Evolutionary conservation across 2,113 vertebrate species (phyloP).

Genomic region (Eidolon helvum): DNA sequence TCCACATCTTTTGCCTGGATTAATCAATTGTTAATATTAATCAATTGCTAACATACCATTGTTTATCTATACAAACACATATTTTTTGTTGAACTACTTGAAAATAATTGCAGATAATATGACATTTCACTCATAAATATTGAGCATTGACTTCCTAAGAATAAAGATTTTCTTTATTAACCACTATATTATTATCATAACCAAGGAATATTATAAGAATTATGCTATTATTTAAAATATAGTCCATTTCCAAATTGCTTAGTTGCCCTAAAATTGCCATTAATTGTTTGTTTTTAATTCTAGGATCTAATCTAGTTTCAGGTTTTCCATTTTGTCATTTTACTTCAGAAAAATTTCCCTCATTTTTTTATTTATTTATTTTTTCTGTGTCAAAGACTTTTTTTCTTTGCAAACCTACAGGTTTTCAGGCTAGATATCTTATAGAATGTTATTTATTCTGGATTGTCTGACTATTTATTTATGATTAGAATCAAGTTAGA

Average conservation of each 20-base stretch:
- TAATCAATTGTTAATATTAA: background rate
- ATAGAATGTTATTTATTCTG: background rate
- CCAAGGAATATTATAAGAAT: background rate
- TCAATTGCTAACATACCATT: background rate
- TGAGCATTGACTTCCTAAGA: background rate
- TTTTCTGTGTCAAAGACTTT: background rate
- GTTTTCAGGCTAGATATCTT: background rate
- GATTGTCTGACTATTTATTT: background rate
- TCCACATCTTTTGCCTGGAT: background rate
- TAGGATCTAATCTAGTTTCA: background rate
- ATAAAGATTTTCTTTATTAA: constrained; percentile 12
- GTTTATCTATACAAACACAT: background rate
- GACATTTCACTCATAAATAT: background rate
- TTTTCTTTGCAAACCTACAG: background rate
- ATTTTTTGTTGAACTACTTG: background rate
- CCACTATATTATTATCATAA: background rate
- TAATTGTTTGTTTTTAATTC: background rate
- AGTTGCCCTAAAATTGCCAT: background rate
- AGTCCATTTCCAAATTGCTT: background rate
- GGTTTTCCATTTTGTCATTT: background rate
- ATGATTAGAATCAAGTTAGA: background rate
- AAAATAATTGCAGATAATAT: background rate
- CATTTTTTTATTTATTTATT: background rate
- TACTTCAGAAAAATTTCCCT: background rate
- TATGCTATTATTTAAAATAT: background rate